Evolutionary conservation across 1,140 invertebrate genomes (phyloP).

Genomic region (Apis florea): DNA sequence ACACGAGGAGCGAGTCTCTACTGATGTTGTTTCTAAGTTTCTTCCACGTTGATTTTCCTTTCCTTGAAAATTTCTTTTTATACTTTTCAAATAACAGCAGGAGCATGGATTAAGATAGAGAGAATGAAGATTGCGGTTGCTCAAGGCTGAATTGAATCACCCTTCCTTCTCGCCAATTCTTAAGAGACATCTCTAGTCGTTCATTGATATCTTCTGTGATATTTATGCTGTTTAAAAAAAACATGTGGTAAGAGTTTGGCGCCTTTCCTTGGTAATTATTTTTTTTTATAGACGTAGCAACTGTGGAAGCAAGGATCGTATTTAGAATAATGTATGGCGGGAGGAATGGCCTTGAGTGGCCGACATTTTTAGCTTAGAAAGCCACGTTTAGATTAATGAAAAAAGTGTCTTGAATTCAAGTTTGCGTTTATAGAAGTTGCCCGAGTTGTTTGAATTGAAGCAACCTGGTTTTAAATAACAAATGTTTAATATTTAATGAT

Average conservation of each 20-base stretch:
- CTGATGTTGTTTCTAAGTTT: background rate
- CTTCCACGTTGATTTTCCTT: background rate
- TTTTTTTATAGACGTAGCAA: background rate
- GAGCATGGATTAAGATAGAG: background rate
- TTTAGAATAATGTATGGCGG: too few species aligned
- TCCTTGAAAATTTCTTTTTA: background rate
- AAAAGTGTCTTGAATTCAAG: background rate
- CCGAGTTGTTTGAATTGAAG: too few species aligned
- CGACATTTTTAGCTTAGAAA: background rate
- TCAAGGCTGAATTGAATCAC: background rate
- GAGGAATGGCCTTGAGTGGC: background rate
- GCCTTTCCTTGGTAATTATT: background rate
- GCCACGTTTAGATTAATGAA: background rate
- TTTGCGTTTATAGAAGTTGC: too few species aligned
- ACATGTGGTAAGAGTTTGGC: background rate
- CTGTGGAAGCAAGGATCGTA: background rate
- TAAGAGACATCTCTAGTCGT: background rate
- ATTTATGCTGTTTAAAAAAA: background rate
- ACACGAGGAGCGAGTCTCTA: constrained; percentile 11
- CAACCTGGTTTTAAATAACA: too few species aligned
- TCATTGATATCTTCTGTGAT: too few species aligned
- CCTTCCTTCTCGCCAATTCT: background rate
- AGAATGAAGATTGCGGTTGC: background rate
- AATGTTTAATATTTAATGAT: too few species aligned
- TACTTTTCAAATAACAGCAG: background rate